Conservation (phyloP, 2,797 vertebrate species). For the Argyrosomus regius region DNA sequence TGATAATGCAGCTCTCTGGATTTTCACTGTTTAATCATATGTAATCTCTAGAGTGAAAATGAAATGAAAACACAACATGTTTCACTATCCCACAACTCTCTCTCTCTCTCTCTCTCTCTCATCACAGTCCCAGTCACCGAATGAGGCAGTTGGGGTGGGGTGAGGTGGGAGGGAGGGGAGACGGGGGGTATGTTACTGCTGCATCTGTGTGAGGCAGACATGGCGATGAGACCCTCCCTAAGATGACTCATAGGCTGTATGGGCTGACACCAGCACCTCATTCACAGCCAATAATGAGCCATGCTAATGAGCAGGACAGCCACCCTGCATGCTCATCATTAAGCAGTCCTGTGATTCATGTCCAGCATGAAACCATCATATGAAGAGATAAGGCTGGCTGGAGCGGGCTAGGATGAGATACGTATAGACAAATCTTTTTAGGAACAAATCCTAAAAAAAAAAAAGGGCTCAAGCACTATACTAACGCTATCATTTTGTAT, state of each 20-base stretch:
- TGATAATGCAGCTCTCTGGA: constrained; percentile 64
- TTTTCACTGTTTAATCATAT: constrained; percentile 71
- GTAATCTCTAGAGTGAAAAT: constrained; percentile 71
- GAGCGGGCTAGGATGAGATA: constrained; percentile 16
- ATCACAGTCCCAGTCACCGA: constrained; percentile 46
- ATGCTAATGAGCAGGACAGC: constrained; percentile 86
- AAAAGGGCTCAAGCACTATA: background rate
- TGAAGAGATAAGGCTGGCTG: constrained; percentile 56
- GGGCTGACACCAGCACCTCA: constrained; percentile 86
- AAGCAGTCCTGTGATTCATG: constrained; percentile 74
- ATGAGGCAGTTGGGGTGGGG: constrained; percentile 50
- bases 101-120: constrained; percentile 18
- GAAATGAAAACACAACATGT: constrained; percentile 63
- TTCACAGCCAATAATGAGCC: constrained; percentile 86
- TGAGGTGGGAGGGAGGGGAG: background rate
- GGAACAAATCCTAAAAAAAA: background rate
- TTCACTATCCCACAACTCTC: constrained; percentile 50
- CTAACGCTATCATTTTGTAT: background rate
- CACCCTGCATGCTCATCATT: constrained; percentile 80
- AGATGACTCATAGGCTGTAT: constrained; percentile 83
- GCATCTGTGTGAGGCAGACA: constrained; percentile 68
- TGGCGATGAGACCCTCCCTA: constrained; percentile 76
- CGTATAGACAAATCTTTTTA: background rate
- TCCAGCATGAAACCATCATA: constrained; percentile 67
- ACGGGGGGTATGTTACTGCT: constrained; percentile 34